Evolutionary conservation across 2,797 vertebrate species (phyloP).

Genomic region (Natrix natrix): DNA sequence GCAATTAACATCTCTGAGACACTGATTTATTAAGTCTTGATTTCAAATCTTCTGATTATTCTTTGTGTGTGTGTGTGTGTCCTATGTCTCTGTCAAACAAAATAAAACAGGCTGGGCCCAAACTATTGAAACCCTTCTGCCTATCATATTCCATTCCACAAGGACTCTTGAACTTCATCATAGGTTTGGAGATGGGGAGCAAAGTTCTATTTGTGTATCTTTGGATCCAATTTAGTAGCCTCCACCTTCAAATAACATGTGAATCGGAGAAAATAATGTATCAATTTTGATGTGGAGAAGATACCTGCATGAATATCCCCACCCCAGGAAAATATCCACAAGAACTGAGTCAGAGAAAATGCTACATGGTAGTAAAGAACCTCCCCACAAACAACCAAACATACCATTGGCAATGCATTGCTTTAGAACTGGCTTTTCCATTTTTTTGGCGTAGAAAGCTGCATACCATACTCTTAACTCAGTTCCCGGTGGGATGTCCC

Average conservation of each 20-base stretch:
- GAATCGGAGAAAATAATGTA: background rate
- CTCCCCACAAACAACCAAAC: conserved; percentile 26
- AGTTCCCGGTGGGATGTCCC: conserved; percentile 87
- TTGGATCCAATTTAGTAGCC: background rate
- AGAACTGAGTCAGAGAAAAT: background rate
- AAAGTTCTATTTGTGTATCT: background rate
- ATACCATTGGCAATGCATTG: conserved; percentile 72
- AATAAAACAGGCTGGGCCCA: background rate
- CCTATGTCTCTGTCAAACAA: background rate
- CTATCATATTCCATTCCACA: background rate
- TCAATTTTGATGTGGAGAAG: background rate
- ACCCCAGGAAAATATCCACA: background rate
- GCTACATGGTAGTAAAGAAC: background rate
- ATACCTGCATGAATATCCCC: background rate
- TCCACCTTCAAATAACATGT: background rate
- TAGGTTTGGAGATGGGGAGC: background rate
- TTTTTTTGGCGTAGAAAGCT: conserved; percentile 97
- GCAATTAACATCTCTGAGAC: background rate
- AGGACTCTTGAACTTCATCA: background rate
- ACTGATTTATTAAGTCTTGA: background rate
- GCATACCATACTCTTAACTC: conserved; percentile 98
- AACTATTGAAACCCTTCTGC: background rate
- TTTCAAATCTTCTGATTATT: background rate
- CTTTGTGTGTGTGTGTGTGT: background rate
- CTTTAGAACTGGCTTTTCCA: conserved; percentile 90